Conservation (phyloP, 1,140 invertebrate genomes). For the Arctopsyche grandis region DNA sequence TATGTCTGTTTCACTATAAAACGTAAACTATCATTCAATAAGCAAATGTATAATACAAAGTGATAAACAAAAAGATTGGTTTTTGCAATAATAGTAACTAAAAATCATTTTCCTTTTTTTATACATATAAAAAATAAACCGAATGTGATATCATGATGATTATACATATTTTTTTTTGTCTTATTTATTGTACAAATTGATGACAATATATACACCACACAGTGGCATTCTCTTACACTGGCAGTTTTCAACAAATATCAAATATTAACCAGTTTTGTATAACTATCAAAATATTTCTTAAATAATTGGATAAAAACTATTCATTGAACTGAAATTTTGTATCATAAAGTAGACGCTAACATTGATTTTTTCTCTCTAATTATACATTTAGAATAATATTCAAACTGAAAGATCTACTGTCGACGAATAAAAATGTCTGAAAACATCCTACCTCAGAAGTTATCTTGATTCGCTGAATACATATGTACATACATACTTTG, state of each 20-base stretch:
- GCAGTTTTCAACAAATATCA: conserved; percentile 35
- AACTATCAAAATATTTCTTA: conserved; percentile 29
- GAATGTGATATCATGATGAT: conserved; percentile 29
- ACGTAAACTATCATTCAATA: conserved; percentile 39
- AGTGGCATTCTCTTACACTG: conserved; percentile 38
- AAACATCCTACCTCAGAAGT: too few relatives aligned
- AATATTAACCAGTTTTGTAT: conserved; percentile 37
- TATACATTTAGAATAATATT: conserved; percentile 30
- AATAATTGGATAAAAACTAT: conserved; percentile 28
- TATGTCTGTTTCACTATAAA: conserved; percentile 50
- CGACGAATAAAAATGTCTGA: too few relatives aligned
- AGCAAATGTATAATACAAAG: conserved; percentile 37
- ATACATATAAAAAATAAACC: conserved; percentile 20
- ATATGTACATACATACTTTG: too few relatives aligned
- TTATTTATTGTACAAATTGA: conserved; percentile 38
- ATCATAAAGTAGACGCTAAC: conserved; percentile 37
- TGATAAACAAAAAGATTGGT: background rate
- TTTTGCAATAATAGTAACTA: background rate
- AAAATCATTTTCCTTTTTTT: background rate
- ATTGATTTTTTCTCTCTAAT: conserved; percentile 36
- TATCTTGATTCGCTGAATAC: too few relatives aligned
- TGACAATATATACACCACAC: conserved; percentile 40
- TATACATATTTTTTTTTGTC: conserved; percentile 19
- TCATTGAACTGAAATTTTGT: conserved; percentile 34
- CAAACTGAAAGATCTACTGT: too few relatives aligned